Base-by-base conservation (phyloP, 2,113 vertebrate species). In the Coturnix japonica region DNA sequence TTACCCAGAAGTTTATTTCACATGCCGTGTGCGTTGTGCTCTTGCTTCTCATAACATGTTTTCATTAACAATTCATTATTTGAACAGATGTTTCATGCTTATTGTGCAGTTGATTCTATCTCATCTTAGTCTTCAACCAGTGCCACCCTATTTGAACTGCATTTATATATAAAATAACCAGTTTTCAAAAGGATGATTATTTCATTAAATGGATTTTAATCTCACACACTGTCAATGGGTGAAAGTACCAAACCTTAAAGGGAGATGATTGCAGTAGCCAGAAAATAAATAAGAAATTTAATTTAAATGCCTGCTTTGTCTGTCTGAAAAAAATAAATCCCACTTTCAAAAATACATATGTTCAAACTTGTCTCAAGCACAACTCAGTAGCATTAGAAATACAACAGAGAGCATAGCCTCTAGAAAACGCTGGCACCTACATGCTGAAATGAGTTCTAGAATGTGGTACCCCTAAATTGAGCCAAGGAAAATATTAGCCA, bases 11-110 rank as follows among this genome's bases (percentile, higher is more conserved):
- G 26, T 3, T 70, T 16, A 81, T 66, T 80, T 60, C 0, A 16
- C 28, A 64, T 71, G 26, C 43, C 39, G 22, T 16, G 72, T 57
- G 43, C 57, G 60, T 67, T 89, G 80, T 41, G 14, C 12, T n/a
- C 44, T 54, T 74, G 43, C 51, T 81, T 79, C 31, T 87, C 39
- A 72, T 6, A 64, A 43, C 21, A 60, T 21, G 8, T 18, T 37
- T 91, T 84, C 46, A 71, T 64, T 92, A 92, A 84, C 74, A 11
- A 79, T 64, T 69, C 3, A 87, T 53, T 47, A 93, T 56, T 77
- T 91, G 35, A 75, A 57, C 63, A 79, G 30, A 14, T 49, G 64
- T 75, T 89, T 85, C 9, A 65, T 70, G 43, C 8, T 85, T 30
- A 56, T 57, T 81, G 44, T 37, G 30, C 51, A 91, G 33, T 15